Percentiles rank a stretch among this genome's conserved stretches.
These are phyloP conservation scores for Odontophorus gujanensis DNA, from an alignment of 2,113 vertebrate species.

Conservation along the genomic window DNA sequence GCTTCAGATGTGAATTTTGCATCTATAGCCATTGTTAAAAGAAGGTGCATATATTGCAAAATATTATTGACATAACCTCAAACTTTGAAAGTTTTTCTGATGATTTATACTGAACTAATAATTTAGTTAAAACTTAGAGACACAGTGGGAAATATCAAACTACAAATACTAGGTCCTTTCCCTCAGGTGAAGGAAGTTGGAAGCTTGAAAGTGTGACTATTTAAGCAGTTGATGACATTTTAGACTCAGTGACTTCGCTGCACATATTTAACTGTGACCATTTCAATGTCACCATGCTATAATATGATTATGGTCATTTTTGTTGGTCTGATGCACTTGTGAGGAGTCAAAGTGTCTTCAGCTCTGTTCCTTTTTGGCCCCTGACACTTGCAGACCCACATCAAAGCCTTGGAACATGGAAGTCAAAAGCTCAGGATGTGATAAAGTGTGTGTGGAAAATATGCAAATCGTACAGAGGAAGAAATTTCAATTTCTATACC, in stretches of 20 bases:
- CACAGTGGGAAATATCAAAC: rapidly evolving
- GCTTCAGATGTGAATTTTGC: background rate
- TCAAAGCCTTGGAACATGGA: background rate
- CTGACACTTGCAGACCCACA: background rate
- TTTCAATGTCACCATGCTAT: constrained; percentile 3
- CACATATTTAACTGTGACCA: background rate
- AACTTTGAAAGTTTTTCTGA: background rate
- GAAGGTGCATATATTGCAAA: background rate
- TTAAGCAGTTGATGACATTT: constrained; percentile 6
- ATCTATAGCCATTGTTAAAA: background rate
- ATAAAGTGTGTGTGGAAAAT: constrained; percentile 34
- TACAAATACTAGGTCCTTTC: background rate
- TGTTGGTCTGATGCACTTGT: background rate
- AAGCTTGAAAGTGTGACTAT: background rate
- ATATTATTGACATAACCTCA: background rate
- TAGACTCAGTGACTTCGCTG: constrained; percentile 1
- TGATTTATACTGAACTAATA: background rate
- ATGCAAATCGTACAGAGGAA: constrained; percentile 32
- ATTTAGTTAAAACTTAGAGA: background rate
- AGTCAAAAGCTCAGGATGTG: background rate
- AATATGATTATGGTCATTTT: constrained; percentile 19
- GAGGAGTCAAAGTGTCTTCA: background rate
- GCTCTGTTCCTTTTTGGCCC: background rate
- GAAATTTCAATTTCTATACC: constrained; percentile 48
- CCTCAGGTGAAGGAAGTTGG: background rate